These are phyloP conservation scores for Bombus waltoni DNA, from an alignment of 1,140 invertebrate species.

Conservation along the genomic window DNA sequence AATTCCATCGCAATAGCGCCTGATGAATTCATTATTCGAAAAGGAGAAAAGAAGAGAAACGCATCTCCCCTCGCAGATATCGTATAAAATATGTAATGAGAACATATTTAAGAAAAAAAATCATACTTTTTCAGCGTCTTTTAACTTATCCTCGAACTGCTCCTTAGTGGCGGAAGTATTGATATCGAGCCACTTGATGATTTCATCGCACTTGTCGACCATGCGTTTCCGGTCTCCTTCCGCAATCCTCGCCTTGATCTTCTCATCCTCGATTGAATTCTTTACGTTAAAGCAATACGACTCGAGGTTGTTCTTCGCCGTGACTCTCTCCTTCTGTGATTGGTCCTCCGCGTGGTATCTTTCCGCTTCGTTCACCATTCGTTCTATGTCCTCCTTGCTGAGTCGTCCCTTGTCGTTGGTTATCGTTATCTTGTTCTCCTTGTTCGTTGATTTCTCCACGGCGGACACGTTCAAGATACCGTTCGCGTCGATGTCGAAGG, in stretches of 20 bases:
- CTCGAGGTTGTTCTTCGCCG: conserved; percentile 84
- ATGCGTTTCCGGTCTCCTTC: conserved; percentile 33
- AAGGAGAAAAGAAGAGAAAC: not conserved
- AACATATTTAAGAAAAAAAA: not conserved
- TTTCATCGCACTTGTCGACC: conserved; percentile 39
- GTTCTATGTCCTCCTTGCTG: conserved; percentile 90
- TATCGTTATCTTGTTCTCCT: conserved; percentile 90
- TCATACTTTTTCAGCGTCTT: conserved; percentile 22
- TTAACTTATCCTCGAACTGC: conserved; percentile 15
- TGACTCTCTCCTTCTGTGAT: conserved; percentile 85
- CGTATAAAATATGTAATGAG: no score
- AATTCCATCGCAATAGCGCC: not conserved
- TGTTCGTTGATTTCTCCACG: conserved; percentile 81
- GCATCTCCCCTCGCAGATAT: not conserved
- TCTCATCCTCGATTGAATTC: conserved; percentile 17
- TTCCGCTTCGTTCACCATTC: conserved; percentile 87
- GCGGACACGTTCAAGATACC: conserved; percentile 86
- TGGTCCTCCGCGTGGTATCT: conserved; percentile 86
- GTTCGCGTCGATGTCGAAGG: conserved; percentile 87
- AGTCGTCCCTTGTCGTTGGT: conserved; percentile 92
- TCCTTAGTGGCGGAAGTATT: not conserved
- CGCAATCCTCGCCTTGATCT: conserved; percentile 35
- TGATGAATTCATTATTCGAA: not conserved
- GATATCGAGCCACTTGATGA: conserved; percentile 33
- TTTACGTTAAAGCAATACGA: conserved; percentile 85